These are phyloP conservation scores for Galeruca laticollis DNA, from an alignment of 2,888 invertebrate genomes.

Conservation along the genomic window DNA sequence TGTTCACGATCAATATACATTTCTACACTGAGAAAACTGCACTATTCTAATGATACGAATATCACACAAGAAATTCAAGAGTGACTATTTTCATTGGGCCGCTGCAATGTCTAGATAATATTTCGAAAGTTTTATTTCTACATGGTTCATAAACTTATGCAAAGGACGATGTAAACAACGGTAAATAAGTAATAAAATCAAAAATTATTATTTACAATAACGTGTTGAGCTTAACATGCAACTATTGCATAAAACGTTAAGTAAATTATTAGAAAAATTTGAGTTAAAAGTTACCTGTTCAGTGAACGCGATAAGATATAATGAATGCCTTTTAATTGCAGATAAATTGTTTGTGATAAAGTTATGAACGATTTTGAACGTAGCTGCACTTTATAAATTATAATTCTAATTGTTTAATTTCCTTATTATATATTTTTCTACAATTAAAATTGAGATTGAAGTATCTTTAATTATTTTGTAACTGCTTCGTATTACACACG, in stretches of 20 bases:
- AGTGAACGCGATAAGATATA: slow-evolving; percentile 6
- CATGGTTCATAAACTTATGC: slow-evolving; percentile 1
- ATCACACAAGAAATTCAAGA: background rate
- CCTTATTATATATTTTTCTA: slow-evolving; percentile 15
- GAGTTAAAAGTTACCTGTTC: background rate
- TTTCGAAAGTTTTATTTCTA: background rate
- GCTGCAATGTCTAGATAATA: background rate
- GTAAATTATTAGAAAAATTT: background rate
- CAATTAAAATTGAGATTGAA: background rate
- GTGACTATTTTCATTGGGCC: background rate
- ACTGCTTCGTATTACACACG: background rate
- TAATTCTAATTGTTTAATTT: slow-evolving; percentile 17
- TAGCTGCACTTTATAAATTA: slow-evolving; percentile 18
- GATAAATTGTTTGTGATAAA: background rate
- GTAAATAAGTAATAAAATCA: background rate
- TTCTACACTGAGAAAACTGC: background rate
- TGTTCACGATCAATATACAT: background rate
- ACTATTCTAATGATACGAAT: background rate
- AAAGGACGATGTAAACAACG: background rate
- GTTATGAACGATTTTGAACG: background rate
- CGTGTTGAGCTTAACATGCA: background rate
- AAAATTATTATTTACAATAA: slow-evolving; percentile 1
- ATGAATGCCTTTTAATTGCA: background rate
- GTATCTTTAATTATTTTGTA: background rate
- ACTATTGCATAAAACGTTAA: slow-evolving; percentile 3